Conservation (phyloP, 2,888 invertebrate genomes). For the Allygus modestus region DNA sequence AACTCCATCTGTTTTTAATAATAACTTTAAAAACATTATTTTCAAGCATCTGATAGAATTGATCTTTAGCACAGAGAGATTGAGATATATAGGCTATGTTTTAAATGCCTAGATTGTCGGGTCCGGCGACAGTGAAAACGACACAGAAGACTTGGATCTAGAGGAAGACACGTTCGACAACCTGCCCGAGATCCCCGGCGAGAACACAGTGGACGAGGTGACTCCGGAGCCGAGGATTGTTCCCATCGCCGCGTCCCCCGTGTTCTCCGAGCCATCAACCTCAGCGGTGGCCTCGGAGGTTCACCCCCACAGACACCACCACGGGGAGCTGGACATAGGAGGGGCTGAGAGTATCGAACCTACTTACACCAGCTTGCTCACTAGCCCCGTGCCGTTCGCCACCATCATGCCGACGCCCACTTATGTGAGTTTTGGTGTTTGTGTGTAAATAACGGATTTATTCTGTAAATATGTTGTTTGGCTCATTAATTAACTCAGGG, state of each 20-base stretch:
- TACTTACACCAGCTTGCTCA: constrained; percentile 54
- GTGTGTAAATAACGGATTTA: too few species aligned
- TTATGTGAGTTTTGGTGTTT: constrained; percentile 68
- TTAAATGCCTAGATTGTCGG: constrained; percentile 64
- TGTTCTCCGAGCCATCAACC: constrained; percentile 64
- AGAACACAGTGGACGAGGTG: constrained; percentile 73
- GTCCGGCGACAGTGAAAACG: constrained; percentile 67
- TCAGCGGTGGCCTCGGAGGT: constrained; percentile 64
- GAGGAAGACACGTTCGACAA: constrained; percentile 12
- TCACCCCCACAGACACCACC: constrained; percentile 76
- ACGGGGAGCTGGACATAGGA: constrained; percentile 73
- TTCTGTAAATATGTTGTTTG: too few species aligned
- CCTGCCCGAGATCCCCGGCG: background rate
- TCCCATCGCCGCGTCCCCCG: constrained; percentile 65
- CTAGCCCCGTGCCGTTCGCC: constrained; percentile 61
- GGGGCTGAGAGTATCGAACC: constrained; percentile 62
- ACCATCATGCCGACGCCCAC: constrained; percentile 71
- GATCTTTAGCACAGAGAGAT: too few species aligned
- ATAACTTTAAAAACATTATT: too few species aligned
- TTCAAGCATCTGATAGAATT: too few species aligned
- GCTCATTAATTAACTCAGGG: too few species aligned
- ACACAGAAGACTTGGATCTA: constrained; percentile 55
- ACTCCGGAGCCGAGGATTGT: constrained; percentile 70
- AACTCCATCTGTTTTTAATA: too few species aligned
- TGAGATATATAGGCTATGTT: too few species aligned